phyloP scores from a whole-genome alignment of 2,113 vertebrate genomes.

The Campylorhamphus procurvoides region DNA sequence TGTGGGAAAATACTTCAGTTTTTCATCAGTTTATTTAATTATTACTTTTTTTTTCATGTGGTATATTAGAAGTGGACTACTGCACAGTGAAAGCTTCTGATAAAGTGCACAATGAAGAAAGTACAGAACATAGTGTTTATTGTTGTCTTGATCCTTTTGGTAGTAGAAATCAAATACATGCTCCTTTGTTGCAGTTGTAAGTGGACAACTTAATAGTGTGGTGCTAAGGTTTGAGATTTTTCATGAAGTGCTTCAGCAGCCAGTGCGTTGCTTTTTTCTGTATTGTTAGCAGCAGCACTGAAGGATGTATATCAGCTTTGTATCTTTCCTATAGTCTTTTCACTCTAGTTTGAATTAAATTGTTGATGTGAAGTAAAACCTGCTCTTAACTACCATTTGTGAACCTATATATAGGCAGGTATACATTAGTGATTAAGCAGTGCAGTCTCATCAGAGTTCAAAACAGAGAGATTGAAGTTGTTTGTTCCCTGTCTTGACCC shows the following conservation, averaged over 20 bases:
- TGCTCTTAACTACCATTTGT: background rate
- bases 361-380: background rate
- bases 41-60: background rate
- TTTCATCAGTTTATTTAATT: background rate
- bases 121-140: background rate
- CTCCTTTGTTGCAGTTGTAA: background rate
- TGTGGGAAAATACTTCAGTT: background rate
- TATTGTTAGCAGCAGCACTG: background rate
- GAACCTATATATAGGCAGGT: background rate
- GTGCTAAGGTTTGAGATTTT: background rate
- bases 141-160: background rate
- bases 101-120: background rate
- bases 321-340: background rate
- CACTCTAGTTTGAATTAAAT: background rate
- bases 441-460: background rate
- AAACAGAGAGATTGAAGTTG: background rate
- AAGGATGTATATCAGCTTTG: background rate
- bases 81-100: background rate
- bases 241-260: background rate
- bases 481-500: rapidly evolving
- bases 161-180: background rate
- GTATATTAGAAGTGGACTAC: background rate
- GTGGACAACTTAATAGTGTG: background rate
- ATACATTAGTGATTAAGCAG: background rate
- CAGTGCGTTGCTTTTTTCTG: background rate